phyloP scores from a whole-genome alignment of 1,140 invertebrate species.

The Brachionus asplanchnoidis region DNA sequence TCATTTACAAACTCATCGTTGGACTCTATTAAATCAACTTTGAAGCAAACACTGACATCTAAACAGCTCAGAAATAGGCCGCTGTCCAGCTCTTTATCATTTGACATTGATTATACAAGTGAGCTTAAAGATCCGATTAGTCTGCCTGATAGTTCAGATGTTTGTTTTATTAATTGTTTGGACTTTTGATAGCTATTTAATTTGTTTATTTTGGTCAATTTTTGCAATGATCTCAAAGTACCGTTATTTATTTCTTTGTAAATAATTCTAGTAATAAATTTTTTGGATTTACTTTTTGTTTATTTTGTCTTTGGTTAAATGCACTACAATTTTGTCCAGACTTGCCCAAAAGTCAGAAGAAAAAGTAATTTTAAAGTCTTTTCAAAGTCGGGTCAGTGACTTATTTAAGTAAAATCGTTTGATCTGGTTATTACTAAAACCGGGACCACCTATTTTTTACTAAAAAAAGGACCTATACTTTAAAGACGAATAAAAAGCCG shows the following conservation, averaged over 20 bases:
- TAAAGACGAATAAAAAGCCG: too few species aligned
- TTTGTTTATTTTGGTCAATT: not conserved
- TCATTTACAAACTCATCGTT: not conserved
- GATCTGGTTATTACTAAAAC: too few species aligned
- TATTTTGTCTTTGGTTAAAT: too few species aligned
- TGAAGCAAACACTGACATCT: not conserved
- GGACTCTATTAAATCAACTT: constrained; percentile 11
- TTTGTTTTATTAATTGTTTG: constrained; percentile 20
- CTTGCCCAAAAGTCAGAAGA: too few species aligned
- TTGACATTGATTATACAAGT: not conserved
- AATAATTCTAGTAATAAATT: not conserved
- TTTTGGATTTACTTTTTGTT: too few species aligned
- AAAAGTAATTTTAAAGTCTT: too few species aligned
- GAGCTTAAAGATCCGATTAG: not conserved
- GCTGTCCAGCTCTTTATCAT: not conserved
- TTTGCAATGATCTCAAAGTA: not conserved
- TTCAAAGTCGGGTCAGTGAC: too few species aligned
- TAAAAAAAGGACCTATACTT: too few species aligned
- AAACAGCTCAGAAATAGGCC: not conserved
- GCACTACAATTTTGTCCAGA: too few species aligned
- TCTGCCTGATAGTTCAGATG: not conserved
- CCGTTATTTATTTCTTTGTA: not conserved
- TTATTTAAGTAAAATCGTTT: too few species aligned
- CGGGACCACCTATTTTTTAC: too few species aligned
- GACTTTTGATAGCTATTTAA: not conserved